Percentiles rank a stretch among this genome's conserved stretches.
phyloP scores from a whole-genome alignment of 2,888 invertebrate genomes.

The Phyllotreta cruciferae region DNA sequence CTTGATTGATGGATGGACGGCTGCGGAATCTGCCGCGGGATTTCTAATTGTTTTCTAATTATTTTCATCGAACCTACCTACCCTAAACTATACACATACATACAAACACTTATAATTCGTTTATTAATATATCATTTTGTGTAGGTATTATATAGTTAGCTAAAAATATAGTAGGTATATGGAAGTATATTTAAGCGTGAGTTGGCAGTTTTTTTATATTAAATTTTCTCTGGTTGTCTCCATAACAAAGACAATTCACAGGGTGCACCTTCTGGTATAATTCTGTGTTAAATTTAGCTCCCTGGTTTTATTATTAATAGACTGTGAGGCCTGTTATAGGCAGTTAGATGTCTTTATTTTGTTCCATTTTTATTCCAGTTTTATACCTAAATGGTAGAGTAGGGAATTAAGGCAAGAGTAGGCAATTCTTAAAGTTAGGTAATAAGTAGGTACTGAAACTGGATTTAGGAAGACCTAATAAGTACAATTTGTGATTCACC shows the following conservation, averaged over 20 bases:
- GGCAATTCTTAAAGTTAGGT: too few species aligned
- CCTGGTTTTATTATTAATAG: conserved; percentile 6
- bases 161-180: too few species aligned
- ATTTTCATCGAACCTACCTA: conserved; percentile 41
- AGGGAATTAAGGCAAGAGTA: too few species aligned
- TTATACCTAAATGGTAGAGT: too few species aligned
- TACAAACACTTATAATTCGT: too few species aligned
- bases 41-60: conserved; percentile 48
- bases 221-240: conserved; percentile 6
- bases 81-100: conserved; percentile 4
- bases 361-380: neutral
- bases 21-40: conserved; percentile 35
- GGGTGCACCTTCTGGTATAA: conserved; percentile 16
- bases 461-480: too few species aligned
- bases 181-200: too few species aligned
- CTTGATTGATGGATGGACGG: conserved; percentile 48
- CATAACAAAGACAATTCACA: conserved; percentile 2
- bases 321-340: neutral
- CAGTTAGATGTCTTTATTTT: conserved; percentile 8
- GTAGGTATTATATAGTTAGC: too few species aligned
- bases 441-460: too few species aligned
- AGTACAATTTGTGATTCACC: too few species aligned
- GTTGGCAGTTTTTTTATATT: conserved; percentile 7
- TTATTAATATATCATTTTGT: too few species aligned
- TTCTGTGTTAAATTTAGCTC: conserved; percentile 8